Evolutionary conservation across 92 coral and sea anemone species (phyloP), one percentile per base, ranked within the genome.

Genomic region (Siderastrea radians): DNA sequence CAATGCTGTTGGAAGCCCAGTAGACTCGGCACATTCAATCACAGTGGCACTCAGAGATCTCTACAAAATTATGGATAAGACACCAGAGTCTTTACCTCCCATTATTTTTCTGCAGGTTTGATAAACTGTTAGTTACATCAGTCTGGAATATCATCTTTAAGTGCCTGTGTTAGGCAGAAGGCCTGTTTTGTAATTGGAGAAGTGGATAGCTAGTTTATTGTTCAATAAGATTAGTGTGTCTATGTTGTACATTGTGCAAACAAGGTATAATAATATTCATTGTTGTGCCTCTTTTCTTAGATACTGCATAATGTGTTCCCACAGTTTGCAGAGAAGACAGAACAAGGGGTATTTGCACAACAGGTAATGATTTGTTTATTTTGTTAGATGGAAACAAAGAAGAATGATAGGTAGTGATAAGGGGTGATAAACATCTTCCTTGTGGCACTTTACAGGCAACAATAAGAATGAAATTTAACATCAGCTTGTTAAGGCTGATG

Each of bases 301-400:
- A 91, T 95, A 9, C 93, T 97, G 43, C 96, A 97, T 86, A 90
- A 64, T 60, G 99, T 94, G 9, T 97, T 97, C 72, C 98, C 98
- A 64, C 98, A 92, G 61, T 97, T 97, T 96, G 93, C 99, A 43
- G 99, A 97, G 98, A 97, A 96, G 83, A 97, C 93, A 48, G 99
- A 97, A 65, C 99, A 97, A 83, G 99, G 99, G 11, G 79, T 94
- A 75, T 95, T 87, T 71, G 94, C 90, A 53, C 99, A 97, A 74
- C 99, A 97, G 96, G 99, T 97, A 15, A 13, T 9, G 3, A 14
- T 16, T 26, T 26, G 38, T 26, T 26, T 26, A 26, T 26, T 26
- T 26, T 26, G 38, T 26, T 26, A 26, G 38, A 26, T 26, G 38
- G 38, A 26, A 26, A 26, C 38, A 26, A 26, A 26, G 38, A 26